phyloP scores from a whole-genome alignment of 2,888 invertebrate species.

The Apotomis betuletana region DNA sequence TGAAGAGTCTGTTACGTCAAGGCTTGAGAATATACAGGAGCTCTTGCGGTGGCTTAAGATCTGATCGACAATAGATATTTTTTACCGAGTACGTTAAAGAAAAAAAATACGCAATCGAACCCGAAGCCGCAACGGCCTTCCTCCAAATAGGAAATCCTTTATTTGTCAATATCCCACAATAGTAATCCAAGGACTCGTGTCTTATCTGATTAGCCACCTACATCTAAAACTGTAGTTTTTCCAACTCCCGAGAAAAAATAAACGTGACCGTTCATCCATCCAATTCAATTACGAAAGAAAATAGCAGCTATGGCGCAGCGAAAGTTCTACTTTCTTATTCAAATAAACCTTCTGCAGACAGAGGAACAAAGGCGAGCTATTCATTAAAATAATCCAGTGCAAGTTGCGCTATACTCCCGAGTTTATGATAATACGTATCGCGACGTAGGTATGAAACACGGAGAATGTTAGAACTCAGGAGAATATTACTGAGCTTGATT shows the following conservation, averaged over 20 bases:
- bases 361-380: conserved; percentile 71
- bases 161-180: not conserved
- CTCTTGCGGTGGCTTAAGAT: too few relatives aligned
- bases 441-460: conserved; percentile 14
- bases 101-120: too few relatives aligned
- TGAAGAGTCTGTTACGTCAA: not conserved
- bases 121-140: too few relatives aligned
- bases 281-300: conserved; percentile 79
- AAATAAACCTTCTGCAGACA: conserved; percentile 68
- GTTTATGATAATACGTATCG: conserved; percentile 34
- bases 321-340: conserved; percentile 77
- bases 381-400: conserved; percentile 73
- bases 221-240: conserved; percentile 31
- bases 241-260: conserved; percentile 47
- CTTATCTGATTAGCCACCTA: not conserved
- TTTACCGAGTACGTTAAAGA: too few relatives aligned
- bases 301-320: conserved; percentile 60
- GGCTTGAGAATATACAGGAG: not conserved
- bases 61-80: too few relatives aligned
- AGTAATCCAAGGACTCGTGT: not conserved
- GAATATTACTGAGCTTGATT: conserved; percentile 15
- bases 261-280: conserved; percentile 63
- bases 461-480: conserved; percentile 5
- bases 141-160: too few relatives aligned
- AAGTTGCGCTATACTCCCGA: conserved; percentile 43